Conservation (phyloP, 2,888 invertebrate genomes). For the Amblyjoppa fuscipennis region DNA sequence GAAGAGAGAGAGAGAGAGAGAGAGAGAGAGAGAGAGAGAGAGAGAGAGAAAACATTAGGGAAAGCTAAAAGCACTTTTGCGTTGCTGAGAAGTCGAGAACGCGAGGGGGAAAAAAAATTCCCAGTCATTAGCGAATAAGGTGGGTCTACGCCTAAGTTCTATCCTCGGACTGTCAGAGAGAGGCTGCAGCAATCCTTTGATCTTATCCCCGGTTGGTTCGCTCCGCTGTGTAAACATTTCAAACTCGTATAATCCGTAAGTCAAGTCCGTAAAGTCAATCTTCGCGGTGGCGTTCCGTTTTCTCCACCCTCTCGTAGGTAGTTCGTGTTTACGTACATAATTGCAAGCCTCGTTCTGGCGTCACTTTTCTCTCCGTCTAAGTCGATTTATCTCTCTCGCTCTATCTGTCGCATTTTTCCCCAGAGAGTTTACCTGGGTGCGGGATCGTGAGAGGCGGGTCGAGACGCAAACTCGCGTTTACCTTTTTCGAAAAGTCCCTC, state of each 20-base stretch:
- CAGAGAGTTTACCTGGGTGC: conserved; percentile 48
- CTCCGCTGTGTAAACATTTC: conserved; percentile 75
- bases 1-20: conserved; percentile 10
- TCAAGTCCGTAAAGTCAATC: conserved; percentile 78
- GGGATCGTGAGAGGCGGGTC: conserved; percentile 27
- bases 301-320: conserved; percentile 12
- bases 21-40: conserved; percentile 17
- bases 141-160: conserved; percentile 14
- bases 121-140: conserved; percentile 70
- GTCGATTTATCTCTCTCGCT: background rate
- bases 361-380: background rate
- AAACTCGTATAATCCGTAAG: conserved; percentile 78
- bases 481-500: conserved; percentile 39
- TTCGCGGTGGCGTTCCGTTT: conserved; percentile 50
- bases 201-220: conserved; percentile 69
- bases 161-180: conserved; percentile 6
- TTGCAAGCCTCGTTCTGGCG: conserved; percentile 69
- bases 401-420: conserved; percentile 14
- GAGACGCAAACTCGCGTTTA: conserved; percentile 40
- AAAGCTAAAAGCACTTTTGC: too few relatives aligned
- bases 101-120: conserved; percentile 60
- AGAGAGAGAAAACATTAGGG: conserved; percentile 10
- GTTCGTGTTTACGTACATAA: conserved; percentile 73
- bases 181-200: conserved; percentile 72
- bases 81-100: conserved; percentile 15